Base-by-base conservation (phyloP, 2,113 vertebrate genomes). In the Upupa epops region DNA sequence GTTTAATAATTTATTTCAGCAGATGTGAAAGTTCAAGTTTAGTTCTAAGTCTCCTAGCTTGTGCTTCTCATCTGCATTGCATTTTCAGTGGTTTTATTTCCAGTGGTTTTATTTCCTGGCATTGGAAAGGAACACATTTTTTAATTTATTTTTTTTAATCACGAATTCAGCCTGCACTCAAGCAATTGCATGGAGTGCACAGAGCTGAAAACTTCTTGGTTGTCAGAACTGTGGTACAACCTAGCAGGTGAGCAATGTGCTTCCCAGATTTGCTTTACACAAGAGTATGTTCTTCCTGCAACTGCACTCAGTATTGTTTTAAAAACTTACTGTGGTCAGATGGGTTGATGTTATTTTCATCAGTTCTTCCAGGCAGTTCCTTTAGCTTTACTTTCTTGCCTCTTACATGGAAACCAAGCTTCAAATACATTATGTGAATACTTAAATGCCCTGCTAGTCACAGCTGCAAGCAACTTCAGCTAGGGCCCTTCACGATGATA, bases 111-210 rank as follows among this genome's bases (percentile, higher is more conserved):
- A 29, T 79, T 90, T 92, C 86, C 88, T 59, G 84, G 79, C 68
- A 83, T 92, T 65, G 69, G 54, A 88, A 72, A 92, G 91, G 58
- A 89, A 82, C 66, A 94, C 96, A 94, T 77, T 46, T 24, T 37
- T 90, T 32, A n/a, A n/a, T n/a, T n/a, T n/a, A n/a, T 68, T 19
- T 51, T 65, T 85, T 88, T 82, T 59, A 19, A 89, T 93, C 86
- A 78, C 66, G n/a, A 84, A 94, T 37, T 55, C 58, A 87, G 92
- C 81, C 92, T 81, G 90, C 93, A 90, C 90, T 93, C 93, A 93
- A 66, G 92, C 64, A 96, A 89, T 94, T 92, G 82, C 11, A 52
- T 18, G 80, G 73, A 96, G 92, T 79, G 95, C 93, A 94, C 88
- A 94, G 88, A 93, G 88, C 92, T 90, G 74, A 78, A 93, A 79